Evolutionary conservation across 2,888 invertebrate genomes (phyloP).

Genomic region (Tolmerus cingulatus): DNA sequence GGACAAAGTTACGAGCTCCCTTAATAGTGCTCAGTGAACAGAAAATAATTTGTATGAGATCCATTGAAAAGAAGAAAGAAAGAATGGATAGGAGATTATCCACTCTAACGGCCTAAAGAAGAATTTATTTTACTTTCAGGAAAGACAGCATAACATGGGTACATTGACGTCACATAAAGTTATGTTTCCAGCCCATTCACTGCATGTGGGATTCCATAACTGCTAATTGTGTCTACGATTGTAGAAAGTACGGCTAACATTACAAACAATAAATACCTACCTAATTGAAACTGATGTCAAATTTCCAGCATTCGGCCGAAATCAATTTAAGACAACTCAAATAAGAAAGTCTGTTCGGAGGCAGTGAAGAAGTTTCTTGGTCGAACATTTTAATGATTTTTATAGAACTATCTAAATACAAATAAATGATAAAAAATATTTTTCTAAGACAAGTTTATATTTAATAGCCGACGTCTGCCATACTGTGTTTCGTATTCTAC

Average conservation of each 20-base stretch:
- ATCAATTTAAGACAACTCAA: too few relatives aligned
- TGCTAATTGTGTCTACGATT: neutral
- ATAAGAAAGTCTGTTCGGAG: too few relatives aligned
- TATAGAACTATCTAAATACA: too few relatives aligned
- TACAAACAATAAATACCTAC: neutral
- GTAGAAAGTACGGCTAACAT: neutral
- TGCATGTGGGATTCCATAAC: neutral
- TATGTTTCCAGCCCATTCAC: neutral
- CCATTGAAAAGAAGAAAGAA: neutral
- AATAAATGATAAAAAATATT: too few relatives aligned
- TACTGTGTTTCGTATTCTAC: too few relatives aligned
- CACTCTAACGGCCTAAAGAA: neutral
- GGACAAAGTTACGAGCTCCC: slow-evolving; percentile 11
- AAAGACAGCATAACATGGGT: neutral
- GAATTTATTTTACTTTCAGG: neutral
- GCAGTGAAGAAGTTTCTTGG: too few relatives aligned
- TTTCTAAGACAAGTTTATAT: too few relatives aligned
- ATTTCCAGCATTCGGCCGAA: too few relatives aligned
- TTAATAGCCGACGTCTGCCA: too few relatives aligned
- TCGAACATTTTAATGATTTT: too few relatives aligned
- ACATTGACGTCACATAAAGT: neutral
- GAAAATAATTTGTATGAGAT: slow-evolving; percentile 27
- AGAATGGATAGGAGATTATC: neutral
- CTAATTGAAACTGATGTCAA: too few relatives aligned
- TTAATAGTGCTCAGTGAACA: slow-evolving; percentile 26